phyloP scores from a whole-genome alignment of 1,140 invertebrate genomes.

The Temnothorax longispinosus region DNA sequence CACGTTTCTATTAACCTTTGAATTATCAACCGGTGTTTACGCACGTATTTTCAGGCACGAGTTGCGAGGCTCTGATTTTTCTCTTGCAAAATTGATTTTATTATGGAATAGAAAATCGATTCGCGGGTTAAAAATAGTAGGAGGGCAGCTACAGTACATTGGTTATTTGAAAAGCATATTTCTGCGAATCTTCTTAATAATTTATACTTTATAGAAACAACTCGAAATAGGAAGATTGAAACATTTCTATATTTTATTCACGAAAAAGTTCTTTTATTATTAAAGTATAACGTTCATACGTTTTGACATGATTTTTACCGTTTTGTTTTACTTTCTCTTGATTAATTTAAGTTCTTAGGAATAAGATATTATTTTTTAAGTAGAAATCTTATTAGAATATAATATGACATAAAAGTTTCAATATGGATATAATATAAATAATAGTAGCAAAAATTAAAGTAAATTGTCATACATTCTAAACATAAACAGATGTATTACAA shows the following conservation, averaged over 20 bases:
- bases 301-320: background rate
- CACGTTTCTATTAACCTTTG: slow-evolving; percentile 27
- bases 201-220: background rate
- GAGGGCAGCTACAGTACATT: background rate
- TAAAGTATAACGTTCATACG: background rate
- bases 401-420: background rate
- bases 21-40: slow-evolving; percentile 5
- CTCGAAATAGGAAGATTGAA: background rate
- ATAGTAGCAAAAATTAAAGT: background rate
- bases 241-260: background rate
- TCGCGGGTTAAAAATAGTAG: background rate
- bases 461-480: background rate
- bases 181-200: background rate
- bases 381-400: slow-evolving; percentile 11
- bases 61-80: background rate
- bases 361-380: background rate
- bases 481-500: background rate
- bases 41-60: background rate
- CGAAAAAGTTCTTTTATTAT: background rate
- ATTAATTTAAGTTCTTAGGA: background rate
- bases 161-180: background rate
- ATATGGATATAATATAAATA: background rate
- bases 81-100: background rate
- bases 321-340: background rate
- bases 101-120: background rate